Evolutionary conservation across 2,888 invertebrate species (phyloP), one percentile per base, ranked within the genome.

Genomic region (Drosophila pseudotakahashii): DNA sequence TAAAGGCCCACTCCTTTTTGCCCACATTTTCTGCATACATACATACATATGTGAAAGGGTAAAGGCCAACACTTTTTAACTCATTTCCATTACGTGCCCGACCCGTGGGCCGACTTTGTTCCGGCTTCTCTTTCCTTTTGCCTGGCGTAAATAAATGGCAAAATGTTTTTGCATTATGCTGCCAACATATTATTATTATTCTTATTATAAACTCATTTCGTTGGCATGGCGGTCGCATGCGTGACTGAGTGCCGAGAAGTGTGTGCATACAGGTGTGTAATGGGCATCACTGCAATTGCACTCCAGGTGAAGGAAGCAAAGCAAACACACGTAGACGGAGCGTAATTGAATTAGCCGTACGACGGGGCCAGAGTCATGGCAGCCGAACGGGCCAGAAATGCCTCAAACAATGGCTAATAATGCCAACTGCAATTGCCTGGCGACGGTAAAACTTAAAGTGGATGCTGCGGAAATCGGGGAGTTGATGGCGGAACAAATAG

Each of bases 291-390:
- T 73, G 66, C 85, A 76, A 73, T 55, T 79, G 69, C 77, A 74
- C 57, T 58, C 41, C 71, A 37, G 16, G 10, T 32, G 45, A 4
- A 26, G 50, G 19, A 51, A 13, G 45, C 36, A 44, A 51, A 19
- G 48, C 54, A 73, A 50, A 53, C 47, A 53, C 44, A 60, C 45
- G 37, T 42, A 57, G 44, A 41, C 67, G 39, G 19, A 67, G 77
- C 76, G 76, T 81, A 82, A 82, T 82, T 86, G 78, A 82, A 82
- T 82, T 86, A 83, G 86, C 78, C 63, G 75, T 86, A 77, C 83
- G 83, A 66, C 70, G 54, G 55, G 51, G 57, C 60, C 68, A 53
- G 37, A 62, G 64, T 58, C 76, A 64, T 32, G 36, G 11, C 19
- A n/a, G 26, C 37, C 67, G 68, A 67, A 59, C 73, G 59, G 63